Evolutionary conservation across 2,113 vertebrate species (phyloP).

Genomic region (Salvelinus namaycush): DNA sequence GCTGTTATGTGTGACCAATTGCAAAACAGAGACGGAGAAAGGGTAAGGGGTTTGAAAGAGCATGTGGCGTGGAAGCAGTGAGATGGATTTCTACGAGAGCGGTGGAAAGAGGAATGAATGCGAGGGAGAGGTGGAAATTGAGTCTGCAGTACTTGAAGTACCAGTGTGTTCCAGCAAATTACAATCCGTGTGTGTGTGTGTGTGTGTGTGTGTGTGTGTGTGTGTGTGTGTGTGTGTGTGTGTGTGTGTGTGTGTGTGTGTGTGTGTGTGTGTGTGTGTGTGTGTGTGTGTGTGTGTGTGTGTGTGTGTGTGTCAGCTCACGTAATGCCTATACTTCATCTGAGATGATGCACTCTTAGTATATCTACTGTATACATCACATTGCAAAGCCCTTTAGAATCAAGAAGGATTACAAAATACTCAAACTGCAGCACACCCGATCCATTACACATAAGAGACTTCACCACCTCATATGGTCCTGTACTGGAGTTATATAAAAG

Average conservation of each 20-base stretch:
- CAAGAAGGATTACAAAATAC: background rate
- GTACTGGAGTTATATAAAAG: constrained; percentile 32
- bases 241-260: too few relatives aligned
- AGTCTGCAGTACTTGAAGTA: background rate
- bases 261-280: background rate
- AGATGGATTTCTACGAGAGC: background rate
- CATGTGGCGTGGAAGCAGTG: background rate
- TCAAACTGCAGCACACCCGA: background rate
- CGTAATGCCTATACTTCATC: too few relatives aligned
- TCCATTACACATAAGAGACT: background rate
- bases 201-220: too few relatives aligned
- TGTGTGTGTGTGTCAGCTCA: too few relatives aligned
- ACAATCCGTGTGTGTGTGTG: background rate
- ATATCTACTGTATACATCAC: background rate
- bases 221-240: constrained; percentile 4
- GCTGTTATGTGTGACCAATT: background rate
- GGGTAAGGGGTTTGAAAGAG: constrained; percentile 7
- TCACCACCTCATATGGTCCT: constrained; percentile 9
- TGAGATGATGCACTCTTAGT: too few relatives aligned
- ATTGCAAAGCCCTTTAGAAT: background rate
- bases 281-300: too few relatives aligned
- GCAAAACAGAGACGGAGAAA: background rate
- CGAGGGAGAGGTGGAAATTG: background rate
- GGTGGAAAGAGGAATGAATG: background rate
- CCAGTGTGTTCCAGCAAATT: background rate